phyloP scores from a whole-genome alignment of 2,797 vertebrate genomes.

The Malacoraja senta region DNA sequence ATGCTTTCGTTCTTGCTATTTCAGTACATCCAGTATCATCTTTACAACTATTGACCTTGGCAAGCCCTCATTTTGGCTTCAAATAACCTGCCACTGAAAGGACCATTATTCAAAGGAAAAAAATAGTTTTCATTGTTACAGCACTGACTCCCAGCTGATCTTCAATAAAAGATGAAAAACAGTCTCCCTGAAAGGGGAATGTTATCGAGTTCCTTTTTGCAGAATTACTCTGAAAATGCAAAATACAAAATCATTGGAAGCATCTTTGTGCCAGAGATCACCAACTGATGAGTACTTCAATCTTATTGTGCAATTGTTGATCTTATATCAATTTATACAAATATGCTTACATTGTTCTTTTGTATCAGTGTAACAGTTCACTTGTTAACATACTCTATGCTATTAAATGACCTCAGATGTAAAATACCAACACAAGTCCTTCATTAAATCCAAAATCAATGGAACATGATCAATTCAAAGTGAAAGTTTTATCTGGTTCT shows the following conservation, averaged over 20 bases:
- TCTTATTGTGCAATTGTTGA: background rate
- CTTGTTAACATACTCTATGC: background rate
- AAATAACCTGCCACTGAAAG: background rate
- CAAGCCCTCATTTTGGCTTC: background rate
- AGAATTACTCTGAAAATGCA: background rate
- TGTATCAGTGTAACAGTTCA: background rate
- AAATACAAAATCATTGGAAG: background rate
- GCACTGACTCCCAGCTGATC: background rate
- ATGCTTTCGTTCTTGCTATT: background rate
- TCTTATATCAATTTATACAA: background rate
- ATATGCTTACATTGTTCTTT: background rate
- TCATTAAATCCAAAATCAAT: background rate
- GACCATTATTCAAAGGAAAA: background rate
- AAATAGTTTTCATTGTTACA: background rate
- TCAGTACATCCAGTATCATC: background rate
- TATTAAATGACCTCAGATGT: background rate
- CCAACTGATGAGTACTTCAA: background rate
- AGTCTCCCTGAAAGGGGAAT: background rate
- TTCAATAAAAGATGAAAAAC: constrained; percentile 15
- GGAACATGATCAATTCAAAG: background rate
- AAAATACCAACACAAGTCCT: background rate
- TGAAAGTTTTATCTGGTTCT: background rate
- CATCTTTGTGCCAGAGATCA: background rate
- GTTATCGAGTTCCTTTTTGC: background rate
- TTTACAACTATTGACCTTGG: background rate